Base-by-base conservation (phyloP, 2,113 vertebrate species). In the Tursiops truncatus region DNA sequence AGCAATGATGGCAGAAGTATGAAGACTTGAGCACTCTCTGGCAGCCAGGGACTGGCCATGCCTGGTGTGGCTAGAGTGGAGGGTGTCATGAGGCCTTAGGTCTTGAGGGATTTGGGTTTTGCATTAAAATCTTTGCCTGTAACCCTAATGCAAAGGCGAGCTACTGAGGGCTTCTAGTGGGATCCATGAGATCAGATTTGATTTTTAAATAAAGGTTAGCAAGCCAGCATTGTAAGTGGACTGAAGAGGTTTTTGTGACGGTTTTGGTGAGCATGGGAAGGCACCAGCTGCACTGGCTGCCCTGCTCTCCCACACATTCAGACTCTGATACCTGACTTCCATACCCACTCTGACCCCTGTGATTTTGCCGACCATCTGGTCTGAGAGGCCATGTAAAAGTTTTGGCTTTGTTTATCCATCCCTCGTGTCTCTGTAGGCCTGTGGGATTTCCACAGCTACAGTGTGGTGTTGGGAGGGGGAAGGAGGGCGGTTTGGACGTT, bases 291-390 rank as follows among this genome's bases (percentile, higher is more conserved):
- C n/a, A 76, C 65, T 50, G n/a, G 67, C 28, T 33, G 18, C 33
- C 53, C 56, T 0, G 3, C 12, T 47, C 12, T n/a, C 20, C 47
- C n/a, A 31, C 10, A 23, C 0, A 1, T 47, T 62, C 26, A 0
- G 10, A 41, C 73, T 90, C 65, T 58, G 58, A 80, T 73, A 80
- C 58, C 58, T 33, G 23, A 89, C 67, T 15, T 65, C 20, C 6
- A 80, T 9, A n/a, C 33, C 31, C 36, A 44, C 6, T 21, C 63
- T 47, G 25, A 26, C 74, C 9, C 41, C 8, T 38, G 12, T 23
- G 17, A 28, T 58, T 79, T 88, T 83, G 63, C 50, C 63, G 44
- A 71, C 36, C 21, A 5, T 56, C 44, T 77, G 88, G 33, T 58
- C 53, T 56, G 41, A 93, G 47, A 41, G 13, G 26, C 26, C 20